These are phyloP conservation scores for Xiphorhynchus elegans DNA, from an alignment of 2,113 vertebrate species.

Conservation along the genomic window DNA sequence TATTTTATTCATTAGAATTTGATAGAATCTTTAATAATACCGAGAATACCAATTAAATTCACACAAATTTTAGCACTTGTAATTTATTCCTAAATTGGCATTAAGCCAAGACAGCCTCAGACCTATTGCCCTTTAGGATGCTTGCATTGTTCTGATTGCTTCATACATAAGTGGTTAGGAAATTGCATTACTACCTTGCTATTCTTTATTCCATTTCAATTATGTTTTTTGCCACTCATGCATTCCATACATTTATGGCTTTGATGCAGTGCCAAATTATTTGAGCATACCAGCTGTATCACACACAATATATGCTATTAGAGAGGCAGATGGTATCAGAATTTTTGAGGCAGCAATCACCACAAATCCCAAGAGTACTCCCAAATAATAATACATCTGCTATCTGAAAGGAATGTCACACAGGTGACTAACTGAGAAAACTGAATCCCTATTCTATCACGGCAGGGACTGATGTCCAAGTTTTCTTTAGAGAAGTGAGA, in stretches of 20 bases:
- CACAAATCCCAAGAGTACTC: background rate
- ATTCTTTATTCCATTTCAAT: background rate
- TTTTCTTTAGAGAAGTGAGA: background rate
- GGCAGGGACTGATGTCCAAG: background rate
- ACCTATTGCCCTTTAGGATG: background rate
- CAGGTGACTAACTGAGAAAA: background rate
- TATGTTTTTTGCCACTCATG: background rate
- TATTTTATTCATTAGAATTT: background rate
- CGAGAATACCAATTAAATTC: background rate
- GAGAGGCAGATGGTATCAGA: background rate
- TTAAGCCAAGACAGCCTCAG: background rate
- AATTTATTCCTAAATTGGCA: background rate
- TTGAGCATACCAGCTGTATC: background rate
- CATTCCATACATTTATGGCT: background rate
- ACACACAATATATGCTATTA: background rate
- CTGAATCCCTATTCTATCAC: background rate
- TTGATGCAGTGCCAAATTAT: background rate
- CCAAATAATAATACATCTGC: background rate
- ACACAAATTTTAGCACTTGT: background rate
- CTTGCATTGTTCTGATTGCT: background rate
- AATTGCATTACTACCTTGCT: background rate
- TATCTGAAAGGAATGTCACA: background rate
- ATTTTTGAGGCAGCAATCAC: background rate
- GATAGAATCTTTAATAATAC: background rate
- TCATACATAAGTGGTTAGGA: background rate